Percentiles rank a stretch among this genome's conserved stretches.
These are phyloP conservation scores for Aethina tumida DNA, from an alignment of 1,140 invertebrate genomes.

Conservation along the genomic window DNA sequence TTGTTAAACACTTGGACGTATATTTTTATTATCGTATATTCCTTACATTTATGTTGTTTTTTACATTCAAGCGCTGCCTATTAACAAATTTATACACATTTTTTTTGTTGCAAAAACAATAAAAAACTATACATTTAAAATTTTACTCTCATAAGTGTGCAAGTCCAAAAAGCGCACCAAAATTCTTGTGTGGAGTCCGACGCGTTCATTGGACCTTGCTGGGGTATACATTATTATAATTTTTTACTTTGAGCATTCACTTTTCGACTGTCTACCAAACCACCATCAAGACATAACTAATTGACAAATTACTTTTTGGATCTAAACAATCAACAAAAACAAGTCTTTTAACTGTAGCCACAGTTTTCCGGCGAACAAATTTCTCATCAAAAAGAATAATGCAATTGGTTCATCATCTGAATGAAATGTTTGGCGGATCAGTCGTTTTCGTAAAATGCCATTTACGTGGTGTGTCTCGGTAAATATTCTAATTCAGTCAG, in stretches of 20 bases:
- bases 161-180: constrained; percentile 5
- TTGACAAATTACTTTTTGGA: background rate
- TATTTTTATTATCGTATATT: constrained; percentile 29
- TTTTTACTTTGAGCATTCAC: constrained; percentile 4
- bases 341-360: background rate
- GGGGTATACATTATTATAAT: constrained; percentile 12
- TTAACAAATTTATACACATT: constrained; percentile 35
- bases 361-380: background rate
- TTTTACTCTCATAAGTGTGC: constrained; percentile 10
- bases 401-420: background rate
- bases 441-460: background rate
- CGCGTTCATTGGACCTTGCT: constrained; percentile 7
- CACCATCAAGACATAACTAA: background rate
- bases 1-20: constrained; percentile 30
- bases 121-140: constrained; percentile 34
- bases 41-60: constrained; percentile 31
- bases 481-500: constrained; percentile 18
- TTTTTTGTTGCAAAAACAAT: constrained; percentile 30
- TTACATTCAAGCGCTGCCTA: constrained; percentile 34
- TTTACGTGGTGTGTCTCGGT: constrained; percentile 1
- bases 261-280: background rate
- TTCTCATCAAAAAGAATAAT: background rate
- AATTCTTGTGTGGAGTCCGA: background rate
- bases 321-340: background rate
- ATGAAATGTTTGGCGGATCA: background rate